These are phyloP conservation scores for Athalia cordata DNA, from an alignment of 2,888 invertebrate species.

Conservation along the genomic window DNA sequence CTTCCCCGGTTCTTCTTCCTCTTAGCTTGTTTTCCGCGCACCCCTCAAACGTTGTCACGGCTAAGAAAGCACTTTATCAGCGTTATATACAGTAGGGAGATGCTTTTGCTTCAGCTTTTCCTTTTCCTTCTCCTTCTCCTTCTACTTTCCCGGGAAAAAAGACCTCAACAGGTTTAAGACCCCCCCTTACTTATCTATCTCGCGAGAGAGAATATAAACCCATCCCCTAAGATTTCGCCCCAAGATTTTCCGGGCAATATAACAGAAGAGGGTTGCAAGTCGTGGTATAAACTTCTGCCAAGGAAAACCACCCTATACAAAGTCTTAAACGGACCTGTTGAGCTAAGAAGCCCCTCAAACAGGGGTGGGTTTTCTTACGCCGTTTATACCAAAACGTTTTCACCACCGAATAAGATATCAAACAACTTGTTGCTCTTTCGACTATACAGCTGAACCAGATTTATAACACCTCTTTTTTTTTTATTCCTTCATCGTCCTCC, in stretches of 20 bases:
- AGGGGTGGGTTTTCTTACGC: constrained; percentile 35
- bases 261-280: constrained; percentile 21
- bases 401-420: constrained; percentile 63
- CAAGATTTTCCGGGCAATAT: constrained; percentile 56
- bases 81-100: neutral
- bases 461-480: neutral
- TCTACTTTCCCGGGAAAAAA: constrained; percentile 7
- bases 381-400: constrained; percentile 26
- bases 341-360: constrained; percentile 25
- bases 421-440: constrained; percentile 66
- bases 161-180: constrained; percentile 69
- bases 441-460: neutral
- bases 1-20: neutral
- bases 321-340: constrained; percentile 33
- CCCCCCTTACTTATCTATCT: constrained; percentile 40
- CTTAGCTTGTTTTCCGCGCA: constrained; percentile 1
- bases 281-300: constrained; percentile 10
- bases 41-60: constrained; percentile 37
- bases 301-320: constrained; percentile 11
- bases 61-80: constrained; percentile 43
- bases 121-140: too few relatives aligned
- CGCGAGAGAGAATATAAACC: constrained; percentile 55
- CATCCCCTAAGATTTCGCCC: constrained; percentile 53
- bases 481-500: neutral
- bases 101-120: too few relatives aligned